Evolutionary conservation across 2,888 invertebrate genomes (phyloP).

Genomic region (Oeneis ivallda): DNA sequence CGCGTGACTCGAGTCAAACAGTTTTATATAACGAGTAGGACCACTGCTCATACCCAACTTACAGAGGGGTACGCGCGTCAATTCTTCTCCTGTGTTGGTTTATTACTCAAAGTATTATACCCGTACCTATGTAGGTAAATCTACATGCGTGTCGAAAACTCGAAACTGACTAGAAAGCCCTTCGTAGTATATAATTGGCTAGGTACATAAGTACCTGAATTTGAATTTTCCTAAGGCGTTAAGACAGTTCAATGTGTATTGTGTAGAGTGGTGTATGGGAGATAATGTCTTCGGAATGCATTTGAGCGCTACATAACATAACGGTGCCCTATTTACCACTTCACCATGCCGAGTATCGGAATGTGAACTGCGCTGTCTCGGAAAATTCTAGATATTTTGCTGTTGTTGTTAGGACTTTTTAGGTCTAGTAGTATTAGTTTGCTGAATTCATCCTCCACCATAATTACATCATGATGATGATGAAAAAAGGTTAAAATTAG

Average conservation of each 20-base stretch:
- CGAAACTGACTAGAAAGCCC: too few species aligned
- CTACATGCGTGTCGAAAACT: not conserved
- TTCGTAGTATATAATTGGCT: not conserved
- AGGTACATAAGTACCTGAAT: not conserved
- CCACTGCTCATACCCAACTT: too few species aligned
- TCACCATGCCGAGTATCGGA: conserved; percentile 29
- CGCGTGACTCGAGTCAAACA: too few species aligned
- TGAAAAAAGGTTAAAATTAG: too few species aligned
- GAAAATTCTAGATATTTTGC: conserved; percentile 15
- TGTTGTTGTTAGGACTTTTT: conserved; percentile 7
- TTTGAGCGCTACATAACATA: conserved; percentile 32
- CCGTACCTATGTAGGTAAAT: too few species aligned
- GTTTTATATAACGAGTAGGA: too few species aligned
- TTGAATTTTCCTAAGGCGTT: conserved; percentile 13
- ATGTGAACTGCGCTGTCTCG: conserved; percentile 24
- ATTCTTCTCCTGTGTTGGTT: too few species aligned
- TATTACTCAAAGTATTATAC: too few species aligned
- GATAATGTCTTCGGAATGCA: conserved; percentile 34
- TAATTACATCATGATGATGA: too few species aligned
- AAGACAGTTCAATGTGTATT: conserved; percentile 24
- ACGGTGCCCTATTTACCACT: conserved; percentile 37
- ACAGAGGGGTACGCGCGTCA: too few species aligned
- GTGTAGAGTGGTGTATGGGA: conserved; percentile 11
- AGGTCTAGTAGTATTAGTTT: not conserved
- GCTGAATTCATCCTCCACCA: too few species aligned